Evolutionary conservation across 92 coral and sea anemone species (phyloP).

Genomic region (Paramuricea clavata): DNA sequence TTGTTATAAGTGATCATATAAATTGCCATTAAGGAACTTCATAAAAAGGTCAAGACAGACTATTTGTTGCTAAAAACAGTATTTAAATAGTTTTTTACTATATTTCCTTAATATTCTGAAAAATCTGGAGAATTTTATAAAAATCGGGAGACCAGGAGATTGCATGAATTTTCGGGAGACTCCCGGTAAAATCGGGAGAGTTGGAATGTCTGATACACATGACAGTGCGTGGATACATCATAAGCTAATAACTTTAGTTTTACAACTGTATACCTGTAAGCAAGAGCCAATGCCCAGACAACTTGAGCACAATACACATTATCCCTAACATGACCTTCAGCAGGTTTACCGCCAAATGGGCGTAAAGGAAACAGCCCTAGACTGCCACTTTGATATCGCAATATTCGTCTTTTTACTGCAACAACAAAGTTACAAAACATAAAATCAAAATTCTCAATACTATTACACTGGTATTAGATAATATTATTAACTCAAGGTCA

Average conservation of each 20-base stretch:
- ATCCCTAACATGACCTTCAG: constrained; percentile 91
- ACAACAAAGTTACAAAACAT: background rate
- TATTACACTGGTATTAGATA: background rate
- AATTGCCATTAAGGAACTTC: too few species aligned
- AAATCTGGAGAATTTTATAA: too few species aligned
- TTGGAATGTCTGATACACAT: too few species aligned
- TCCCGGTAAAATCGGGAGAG: too few species aligned
- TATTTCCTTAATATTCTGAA: too few species aligned
- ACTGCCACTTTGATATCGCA: constrained; percentile 96
- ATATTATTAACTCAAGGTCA: too few species aligned
- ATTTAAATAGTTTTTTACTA: too few species aligned
- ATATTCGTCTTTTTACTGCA: constrained; percentile 80
- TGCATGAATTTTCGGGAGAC: too few species aligned
- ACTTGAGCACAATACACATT: constrained; percentile 95
- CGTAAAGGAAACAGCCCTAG: constrained; percentile 87
- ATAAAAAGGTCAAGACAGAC: too few species aligned
- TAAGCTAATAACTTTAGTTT: background rate
- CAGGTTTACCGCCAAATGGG: constrained; percentile 64
- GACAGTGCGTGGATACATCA: background rate
- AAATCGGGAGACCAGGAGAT: too few species aligned
- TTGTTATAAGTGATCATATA: too few species aligned
- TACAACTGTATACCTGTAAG: constrained; percentile 72
- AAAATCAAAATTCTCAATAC: background rate
- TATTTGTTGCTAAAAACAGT: too few species aligned
- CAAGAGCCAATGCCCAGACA: constrained; percentile 86